These are phyloP conservation scores for Poecilia gillii DNA, from an alignment of 2,797 vertebrate genomes.

Conservation along the genomic window DNA sequence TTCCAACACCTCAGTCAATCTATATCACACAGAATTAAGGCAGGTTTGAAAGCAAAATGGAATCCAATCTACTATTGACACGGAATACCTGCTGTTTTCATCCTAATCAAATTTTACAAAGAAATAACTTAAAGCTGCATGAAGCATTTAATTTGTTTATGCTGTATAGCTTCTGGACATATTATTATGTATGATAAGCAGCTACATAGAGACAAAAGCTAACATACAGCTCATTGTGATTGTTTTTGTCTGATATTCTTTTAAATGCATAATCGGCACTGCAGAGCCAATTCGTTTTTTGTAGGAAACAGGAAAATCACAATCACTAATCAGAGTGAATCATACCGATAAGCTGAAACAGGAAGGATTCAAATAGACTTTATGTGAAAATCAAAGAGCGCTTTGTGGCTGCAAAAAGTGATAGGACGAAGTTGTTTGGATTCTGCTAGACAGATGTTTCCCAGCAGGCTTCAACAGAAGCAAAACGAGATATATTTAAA, in stretches of 20 bases:
- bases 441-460: slow-evolving; percentile 54
- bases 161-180: background rate
- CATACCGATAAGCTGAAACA: slow-evolving; percentile 33
- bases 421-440: slow-evolving; percentile 10
- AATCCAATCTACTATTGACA: background rate
- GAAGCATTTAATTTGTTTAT: background rate
- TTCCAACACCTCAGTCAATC: background rate
- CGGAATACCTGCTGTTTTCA: background rate
- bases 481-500: slow-evolving; percentile 26
- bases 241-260: slow-evolving; percentile 9
- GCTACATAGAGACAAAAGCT: background rate
- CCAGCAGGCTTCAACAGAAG: slow-evolving; percentile 43
- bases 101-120: background rate
- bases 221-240: background rate
- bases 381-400: slow-evolving; percentile 23
- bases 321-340: slow-evolving; percentile 35
- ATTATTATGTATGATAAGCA: background rate
- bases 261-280: slow-evolving; percentile 3
- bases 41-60: background rate
- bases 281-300: slow-evolving; percentile 6
- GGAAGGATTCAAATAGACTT: slow-evolving; percentile 20
- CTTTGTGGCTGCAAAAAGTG: slow-evolving; percentile 2
- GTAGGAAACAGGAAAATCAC: slow-evolving; percentile 16
- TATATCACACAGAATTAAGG: background rate
- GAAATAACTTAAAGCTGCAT: background rate